Evolutionary conservation across 2,113 vertebrate genomes (phyloP), one percentile per base, ranked within the genome.

Genomic region (Microcebus tavaratra): DNA sequence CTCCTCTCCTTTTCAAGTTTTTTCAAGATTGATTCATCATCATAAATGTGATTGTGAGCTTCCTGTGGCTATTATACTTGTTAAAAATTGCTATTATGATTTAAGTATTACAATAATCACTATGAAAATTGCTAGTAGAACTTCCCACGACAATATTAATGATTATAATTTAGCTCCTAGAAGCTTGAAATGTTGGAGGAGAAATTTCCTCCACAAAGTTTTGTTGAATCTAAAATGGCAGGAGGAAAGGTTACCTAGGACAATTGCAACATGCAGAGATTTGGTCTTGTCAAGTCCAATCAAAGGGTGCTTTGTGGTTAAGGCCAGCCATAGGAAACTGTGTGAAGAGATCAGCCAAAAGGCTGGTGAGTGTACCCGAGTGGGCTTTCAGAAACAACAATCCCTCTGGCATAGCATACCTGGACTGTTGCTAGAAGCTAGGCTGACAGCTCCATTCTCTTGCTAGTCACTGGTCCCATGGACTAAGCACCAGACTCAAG

Each of bases 131-230:
- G 36, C 34, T 53, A 75, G 39, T 73, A 73, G 11, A 76, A 65
- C 57, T 75, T 92, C 48, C 39, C 48, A 39, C 31, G 61, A 55
- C 67, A 95, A 83, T 57, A 92, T 88, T 68, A 13, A 48, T 68
- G 48, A 76, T 78, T 88, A 50, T 82, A 92, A 83, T 88, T 95
- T 59, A 83, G 20, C 34, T 89, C 59, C 25, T 88, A 83, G 31
- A 57, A 78, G 20, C 59, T n/a, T 50, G 70, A 21, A 76, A 68
- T 48, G 14, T 39, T 39, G 2, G 8, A 73, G 31, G 27, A 75
- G 25, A 83, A 68, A 18, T 27, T 88, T 67, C 17, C 18, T 76
- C 27, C 79, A 88, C 45, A 76, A 48, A 48, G 18, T 39, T 83
- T 68, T 78, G 50, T 59, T 9, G 25, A 50, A 48, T 88, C 14